phyloP scores from a whole-genome alignment of 37 sponge, comb jelly and placozoan genomes.

The Diacarnus erythraeanus region DNA sequence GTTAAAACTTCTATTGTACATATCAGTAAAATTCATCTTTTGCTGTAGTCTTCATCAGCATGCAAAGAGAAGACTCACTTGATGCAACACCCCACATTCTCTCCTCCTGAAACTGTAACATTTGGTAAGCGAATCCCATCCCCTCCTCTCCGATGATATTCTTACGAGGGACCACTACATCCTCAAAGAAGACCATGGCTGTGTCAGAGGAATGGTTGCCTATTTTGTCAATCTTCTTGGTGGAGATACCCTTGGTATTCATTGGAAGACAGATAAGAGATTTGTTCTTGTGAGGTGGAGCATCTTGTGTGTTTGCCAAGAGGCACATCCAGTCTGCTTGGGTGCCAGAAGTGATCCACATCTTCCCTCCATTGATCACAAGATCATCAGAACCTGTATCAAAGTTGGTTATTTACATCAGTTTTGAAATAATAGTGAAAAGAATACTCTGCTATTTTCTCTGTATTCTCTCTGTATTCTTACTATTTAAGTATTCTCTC shows the following conservation, averaged over 20 bases:
- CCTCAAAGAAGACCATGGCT: constrained; percentile 87
- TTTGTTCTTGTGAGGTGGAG: constrained; percentile 76
- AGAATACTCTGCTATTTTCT: too few relatives aligned
- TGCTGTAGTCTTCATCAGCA: too few relatives aligned
- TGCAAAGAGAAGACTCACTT: too few relatives aligned
- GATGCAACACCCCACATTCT: constrained; percentile 78
- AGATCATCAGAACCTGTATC: constrained; percentile 71
- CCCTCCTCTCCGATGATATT: constrained; percentile 92
- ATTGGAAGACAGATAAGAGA: constrained; percentile 94
- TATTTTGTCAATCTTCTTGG: constrained; percentile 53
- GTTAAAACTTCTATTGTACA: too few relatives aligned
- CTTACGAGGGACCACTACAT: constrained; percentile 80
- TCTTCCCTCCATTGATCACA: constrained; percentile 94
- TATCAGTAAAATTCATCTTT: too few relatives aligned
- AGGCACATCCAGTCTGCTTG: constrained; percentile 99
- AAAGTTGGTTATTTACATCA: too few relatives aligned
- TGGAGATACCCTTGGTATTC: constrained; percentile 81
- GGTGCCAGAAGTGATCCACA: constrained; percentile 92
- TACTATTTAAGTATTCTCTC: too few relatives aligned
- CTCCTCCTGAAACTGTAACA: constrained; percentile 95
- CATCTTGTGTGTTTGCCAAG: constrained; percentile 89
- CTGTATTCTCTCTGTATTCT: too few relatives aligned
- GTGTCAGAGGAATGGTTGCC: constrained; percentile 88
- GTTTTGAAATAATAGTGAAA: too few relatives aligned
- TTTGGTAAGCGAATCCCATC: constrained; percentile 93